Evolutionary conservation across 2,888 invertebrate species (phyloP), one percentile per base, ranked within the genome.

Genomic region (Junonia oenone): DNA sequence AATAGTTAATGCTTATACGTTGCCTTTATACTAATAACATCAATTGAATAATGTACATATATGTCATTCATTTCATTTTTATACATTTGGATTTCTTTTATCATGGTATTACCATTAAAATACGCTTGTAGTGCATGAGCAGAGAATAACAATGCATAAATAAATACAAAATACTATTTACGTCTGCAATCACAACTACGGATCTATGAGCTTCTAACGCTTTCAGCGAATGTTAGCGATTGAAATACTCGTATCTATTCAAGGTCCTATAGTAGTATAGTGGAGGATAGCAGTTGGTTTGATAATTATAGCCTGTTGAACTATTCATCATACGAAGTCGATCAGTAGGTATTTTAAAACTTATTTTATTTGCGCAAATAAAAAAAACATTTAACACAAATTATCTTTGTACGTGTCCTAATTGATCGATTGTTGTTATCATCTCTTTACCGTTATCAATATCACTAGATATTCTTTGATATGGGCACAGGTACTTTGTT

Each of bases 171-270:
- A 53, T 33, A 37, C 47, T 61, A 62, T 63, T 60, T 61, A 50
- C 51, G 50, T 56, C 45, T 53, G 60, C 52, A 53, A 59, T 63
- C 62, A 59, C 53, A 58, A 55, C 40, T 56, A 51, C 19, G 55
- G 51, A 53, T 53, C 48, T 50, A 33, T 19, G 51, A 51, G 51
- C 55, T 35, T 46, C 51, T 53, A 56, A 55, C 43, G 61, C 55
- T 60, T 62, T 56, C 63, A 58, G 55, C 57, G 43, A 56, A 59
- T 60, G 56, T 59, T 58, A 56, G 56, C 55, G 63, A 61, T 63
- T 55, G 54, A 65, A 64, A 68, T 65, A n/a, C n/a, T n/a, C n/a
- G n/a, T n/a, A 68, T 66, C 62, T 62, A 46, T 52, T 65, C 65
- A 65, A 68, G 62, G 65, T 65, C 59, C 55, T 38, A 33, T 49